These are phyloP conservation scores for Hirtodrosophila histrioides DNA, from an alignment of 2,888 invertebrate species.

Conservation along the genomic window DNA sequence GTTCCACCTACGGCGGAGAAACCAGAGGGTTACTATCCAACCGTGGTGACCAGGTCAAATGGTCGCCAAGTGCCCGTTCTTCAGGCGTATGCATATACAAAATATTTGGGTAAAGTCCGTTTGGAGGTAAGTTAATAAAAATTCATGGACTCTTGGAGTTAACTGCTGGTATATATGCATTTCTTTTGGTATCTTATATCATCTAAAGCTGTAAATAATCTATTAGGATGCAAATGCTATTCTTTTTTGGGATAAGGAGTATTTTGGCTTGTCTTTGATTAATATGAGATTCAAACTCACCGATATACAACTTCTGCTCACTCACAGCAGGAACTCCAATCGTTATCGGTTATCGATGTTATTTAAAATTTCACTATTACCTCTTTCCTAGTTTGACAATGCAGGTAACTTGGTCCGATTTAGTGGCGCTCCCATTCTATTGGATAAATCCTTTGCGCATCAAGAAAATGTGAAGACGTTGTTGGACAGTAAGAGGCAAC, in stretches of 20 bases:
- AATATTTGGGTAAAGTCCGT: constrained; percentile 92
- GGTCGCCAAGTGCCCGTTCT: constrained; percentile 92
- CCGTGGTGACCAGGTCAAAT: constrained; percentile 87
- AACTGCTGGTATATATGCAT: no score
- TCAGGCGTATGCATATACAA: constrained; percentile 95
- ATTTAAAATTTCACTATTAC: background rate
- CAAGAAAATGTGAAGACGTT: constrained; percentile 86
- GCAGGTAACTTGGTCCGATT: constrained; percentile 88
- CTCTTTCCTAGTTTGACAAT: constrained; percentile 86
- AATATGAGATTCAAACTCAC: no score
- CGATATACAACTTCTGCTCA: no score
- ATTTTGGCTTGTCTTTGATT: no score
- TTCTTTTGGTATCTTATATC: no score
- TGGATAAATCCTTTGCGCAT: constrained; percentile 87
- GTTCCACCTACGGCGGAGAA: constrained; percentile 87
- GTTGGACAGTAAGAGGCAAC: constrained; percentile 86
- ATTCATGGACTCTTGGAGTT: no score
- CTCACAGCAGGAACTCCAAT: no score
- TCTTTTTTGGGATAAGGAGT: no score
- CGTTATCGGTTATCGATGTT: no score
- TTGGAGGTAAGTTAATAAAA: constrained; percentile 67
- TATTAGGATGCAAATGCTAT: no score
- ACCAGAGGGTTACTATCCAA: constrained; percentile 91
- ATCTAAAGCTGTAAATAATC: no score
- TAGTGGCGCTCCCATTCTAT: constrained; percentile 89